Evolutionary conservation across 2,888 invertebrate species (phyloP), one percentile per base, ranked within the genome.

Genomic region (Boloria selene): DNA sequence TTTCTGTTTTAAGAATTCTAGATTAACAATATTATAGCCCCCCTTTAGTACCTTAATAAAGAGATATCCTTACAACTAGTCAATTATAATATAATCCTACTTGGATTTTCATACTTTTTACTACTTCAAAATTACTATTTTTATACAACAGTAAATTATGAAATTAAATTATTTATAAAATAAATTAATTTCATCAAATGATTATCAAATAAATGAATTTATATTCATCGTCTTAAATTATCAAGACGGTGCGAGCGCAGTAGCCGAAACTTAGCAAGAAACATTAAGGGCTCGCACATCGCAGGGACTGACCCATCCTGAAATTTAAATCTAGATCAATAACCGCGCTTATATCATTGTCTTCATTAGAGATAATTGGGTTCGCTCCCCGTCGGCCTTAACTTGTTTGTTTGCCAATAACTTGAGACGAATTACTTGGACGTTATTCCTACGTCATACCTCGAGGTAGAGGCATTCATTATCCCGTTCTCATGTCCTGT

Each of bases 321-420:
- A 92, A 92, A 92, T 92, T 92, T 90, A 92, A 92, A 92, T 92
- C 92, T 92, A 92, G 92, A 92, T 92, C 92, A 92, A 92, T 92
- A 92, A 90, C 92, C 90, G 82, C 85, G 91, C 92, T 91, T 92
- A 91, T 92, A 92, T 93, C 93, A 93, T 92, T 93, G 93, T 93
- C 93, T 92, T 93, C 93, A 93, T 93, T 93, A 93, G 87, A 87
- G 92, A 88, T 93, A 93, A 93, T 93, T 93, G 93, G 92, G 92
- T 93, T 85, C 82, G 83, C 86, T 90, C 90, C 90, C 87, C 84
- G 82, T 82, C 84, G 87, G 85, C 85, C 86, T 78, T 84, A 91
- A 90, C 87, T 90, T 91, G 91, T 91, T 90, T 90, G 85, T 85
- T 85, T 81, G 84, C 82, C 84, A 85, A 88, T 88, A 90, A 90